Evolutionary conservation across 2,797 vertebrate genomes (phyloP), one percentile per base, ranked within the genome.

Genomic region (Lagodon rhomboides): DNA sequence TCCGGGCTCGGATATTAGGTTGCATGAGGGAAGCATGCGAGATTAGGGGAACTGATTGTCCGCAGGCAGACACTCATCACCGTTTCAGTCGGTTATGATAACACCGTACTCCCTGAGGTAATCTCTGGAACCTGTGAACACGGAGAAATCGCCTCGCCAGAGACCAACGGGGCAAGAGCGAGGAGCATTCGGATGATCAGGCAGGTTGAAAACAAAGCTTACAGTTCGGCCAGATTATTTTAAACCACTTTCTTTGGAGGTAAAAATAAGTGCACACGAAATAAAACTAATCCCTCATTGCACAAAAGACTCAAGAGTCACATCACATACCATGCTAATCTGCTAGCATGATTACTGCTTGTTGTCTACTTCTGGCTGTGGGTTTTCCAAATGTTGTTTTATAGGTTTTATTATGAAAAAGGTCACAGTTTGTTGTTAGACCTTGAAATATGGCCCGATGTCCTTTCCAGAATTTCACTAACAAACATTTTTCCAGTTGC

Each of bases 1-100:
- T 68, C 38, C 68, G 66, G 53, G 47, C 34, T 68, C 16, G 4
- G 62, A 58, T 81, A 88, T 86, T 15, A 27, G 44, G 82, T 84
- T 84, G 69, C 85, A 65, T 17, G 58, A 74, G 69, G 59, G 59
- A 79, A 75, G 65, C 58, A 65, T 60, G 51, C 59, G 62, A 58
- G 67, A 84, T 83, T 53, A 16, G 20, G 56, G 69, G 34, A 75
- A 61, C 46, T 41, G 65, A 88, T 60, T 72, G 63, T 73, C 58
- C 58, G 12, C 18, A 55, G 49, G 77, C 62, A 46, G 60, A 70
- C 51, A 44, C 34, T 18, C 41, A 20, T 23, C 58, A 46, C 68
- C 18, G 18, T 61, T 72, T 68, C 54, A 47, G 44, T 69, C 23
- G 3, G 18, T 51, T 51, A 60, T 56, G 54, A 79, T 44, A 85